Evolutionary conservation across 1,140 invertebrate species (phyloP).

Genomic region (Cotesia chilonis): DNA sequence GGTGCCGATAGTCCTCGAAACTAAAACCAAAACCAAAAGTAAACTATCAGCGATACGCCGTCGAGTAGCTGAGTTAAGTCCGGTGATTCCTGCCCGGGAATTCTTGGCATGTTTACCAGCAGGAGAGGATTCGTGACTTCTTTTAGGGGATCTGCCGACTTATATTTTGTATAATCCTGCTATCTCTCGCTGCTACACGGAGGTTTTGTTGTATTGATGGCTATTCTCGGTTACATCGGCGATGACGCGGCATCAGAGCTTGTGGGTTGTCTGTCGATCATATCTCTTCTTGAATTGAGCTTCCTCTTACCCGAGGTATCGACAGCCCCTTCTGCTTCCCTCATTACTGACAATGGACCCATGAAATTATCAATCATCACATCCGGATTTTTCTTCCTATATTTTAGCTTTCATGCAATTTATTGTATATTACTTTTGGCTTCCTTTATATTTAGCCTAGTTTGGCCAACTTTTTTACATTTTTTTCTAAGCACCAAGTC

Average conservation of each 20-base stretch:
- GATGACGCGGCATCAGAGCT: constrained; percentile 33
- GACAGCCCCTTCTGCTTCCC: too few relatives aligned
- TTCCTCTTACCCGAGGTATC: not conserved
- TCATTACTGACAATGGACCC: not conserved
- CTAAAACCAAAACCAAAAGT: too few relatives aligned
- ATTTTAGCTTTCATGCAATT: too few relatives aligned
- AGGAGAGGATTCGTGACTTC: constrained; percentile 45
- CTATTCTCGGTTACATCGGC: constrained; percentile 4
- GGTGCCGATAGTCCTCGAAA: not conserved
- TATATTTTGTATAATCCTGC: not conserved
- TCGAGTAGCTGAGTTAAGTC: constrained; percentile 41
- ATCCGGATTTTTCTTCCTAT: constrained; percentile 13
- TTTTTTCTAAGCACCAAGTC: too few relatives aligned
- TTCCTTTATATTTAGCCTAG: too few relatives aligned
- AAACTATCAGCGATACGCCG: constrained; percentile 5
- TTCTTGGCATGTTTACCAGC: constrained; percentile 57
- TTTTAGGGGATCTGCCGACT: constrained; percentile 39
- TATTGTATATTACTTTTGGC: not conserved
- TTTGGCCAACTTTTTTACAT: too few relatives aligned
- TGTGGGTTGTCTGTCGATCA: constrained; percentile 25
- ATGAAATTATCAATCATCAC: constrained; percentile 25
- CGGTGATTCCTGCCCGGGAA: constrained; percentile 43
- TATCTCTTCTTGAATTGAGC: not conserved
- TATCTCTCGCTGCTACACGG: too few relatives aligned
- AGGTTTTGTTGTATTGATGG: too few relatives aligned